Percentiles rank a stretch among this genome's conserved stretches.
Conservation (phyloP, 2,888 invertebrate species). For the Oeneis ivallda region DNA sequence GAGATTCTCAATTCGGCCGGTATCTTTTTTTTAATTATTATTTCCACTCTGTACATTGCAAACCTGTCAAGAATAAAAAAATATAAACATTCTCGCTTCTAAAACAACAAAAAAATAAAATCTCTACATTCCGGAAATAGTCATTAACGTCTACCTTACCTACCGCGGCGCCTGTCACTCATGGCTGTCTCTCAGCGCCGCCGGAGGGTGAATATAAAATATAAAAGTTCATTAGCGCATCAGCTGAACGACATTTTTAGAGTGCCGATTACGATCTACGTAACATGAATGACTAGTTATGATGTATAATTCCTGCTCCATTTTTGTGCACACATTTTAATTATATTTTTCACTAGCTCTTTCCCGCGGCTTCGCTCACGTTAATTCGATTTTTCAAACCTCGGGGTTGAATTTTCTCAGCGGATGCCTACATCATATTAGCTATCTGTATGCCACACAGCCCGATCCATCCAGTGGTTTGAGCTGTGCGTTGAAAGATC, state of each 20-base stretch:
- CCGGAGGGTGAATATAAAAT: slow-evolving; percentile 71
- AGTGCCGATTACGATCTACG: slow-evolving; percentile 33
- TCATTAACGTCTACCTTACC: slow-evolving; percentile 76
- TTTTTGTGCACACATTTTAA: background rate
- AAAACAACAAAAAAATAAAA: slow-evolving; percentile 26
- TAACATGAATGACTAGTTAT: slow-evolving; percentile 33
- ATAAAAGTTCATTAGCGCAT: slow-evolving; percentile 71
- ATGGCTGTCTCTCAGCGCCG: slow-evolving; percentile 61
- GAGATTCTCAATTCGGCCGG: no score
- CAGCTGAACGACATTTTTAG: slow-evolving; percentile 51
- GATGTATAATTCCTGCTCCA: slow-evolving; percentile 30
- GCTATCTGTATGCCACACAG: no score
- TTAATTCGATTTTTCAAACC: no score
- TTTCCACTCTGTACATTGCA: background rate
- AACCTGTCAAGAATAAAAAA: slow-evolving; percentile 10
- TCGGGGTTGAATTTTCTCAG: no score
- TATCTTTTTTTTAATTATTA: background rate
- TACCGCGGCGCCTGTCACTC: slow-evolving; percentile 77
- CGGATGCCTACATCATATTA: no score
- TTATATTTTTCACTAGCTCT: no score
- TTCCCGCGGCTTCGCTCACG: no score
- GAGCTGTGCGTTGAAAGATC: no score
- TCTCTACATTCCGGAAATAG: slow-evolving; percentile 62
- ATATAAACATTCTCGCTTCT: background rate
- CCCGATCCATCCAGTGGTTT: no score